Percentiles rank a stretch among this genome's conserved stretches.
Conservation (phyloP, 2,113 vertebrate genomes). For the Herpetotheres cachinnans region DNA sequence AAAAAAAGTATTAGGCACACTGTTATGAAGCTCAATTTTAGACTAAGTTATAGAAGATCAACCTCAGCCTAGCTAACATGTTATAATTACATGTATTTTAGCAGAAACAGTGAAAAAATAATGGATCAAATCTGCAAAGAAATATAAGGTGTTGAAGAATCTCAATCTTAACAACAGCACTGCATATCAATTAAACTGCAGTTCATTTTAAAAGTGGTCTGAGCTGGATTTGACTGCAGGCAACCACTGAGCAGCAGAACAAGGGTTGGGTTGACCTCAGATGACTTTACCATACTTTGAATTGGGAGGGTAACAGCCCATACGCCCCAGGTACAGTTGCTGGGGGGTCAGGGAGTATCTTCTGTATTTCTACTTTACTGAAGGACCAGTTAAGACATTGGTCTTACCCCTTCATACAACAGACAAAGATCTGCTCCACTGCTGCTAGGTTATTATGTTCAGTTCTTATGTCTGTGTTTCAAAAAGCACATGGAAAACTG, state of each 20-base stretch:
- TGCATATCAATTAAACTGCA: background rate
- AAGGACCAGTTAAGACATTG: background rate
- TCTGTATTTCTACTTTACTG: background rate
- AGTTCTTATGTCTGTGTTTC: background rate
- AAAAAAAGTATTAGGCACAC: background rate
- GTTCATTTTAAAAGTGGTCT: background rate
- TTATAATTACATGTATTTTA: background rate
- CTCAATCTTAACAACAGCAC: background rate
- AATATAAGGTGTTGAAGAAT: background rate
- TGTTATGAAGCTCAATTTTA: background rate
- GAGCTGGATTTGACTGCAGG: background rate
- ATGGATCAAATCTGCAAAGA: background rate
- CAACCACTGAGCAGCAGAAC: background rate
- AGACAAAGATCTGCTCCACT: background rate
- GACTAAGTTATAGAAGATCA: background rate
- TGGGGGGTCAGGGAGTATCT: background rate
- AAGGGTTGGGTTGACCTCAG: background rate
- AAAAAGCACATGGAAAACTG: background rate
- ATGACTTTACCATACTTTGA: background rate
- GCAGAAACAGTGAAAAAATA: background rate
- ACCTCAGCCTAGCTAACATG: background rate
- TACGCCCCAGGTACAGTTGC: background rate
- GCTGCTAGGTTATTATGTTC: background rate
- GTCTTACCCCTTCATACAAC: background rate
- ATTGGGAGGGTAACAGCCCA: background rate